Percentiles rank a stretch among this genome's conserved stretches.
phyloP scores from a whole-genome alignment of 2,797 vertebrate species.

The Paramormyrops hopkinsi region DNA sequence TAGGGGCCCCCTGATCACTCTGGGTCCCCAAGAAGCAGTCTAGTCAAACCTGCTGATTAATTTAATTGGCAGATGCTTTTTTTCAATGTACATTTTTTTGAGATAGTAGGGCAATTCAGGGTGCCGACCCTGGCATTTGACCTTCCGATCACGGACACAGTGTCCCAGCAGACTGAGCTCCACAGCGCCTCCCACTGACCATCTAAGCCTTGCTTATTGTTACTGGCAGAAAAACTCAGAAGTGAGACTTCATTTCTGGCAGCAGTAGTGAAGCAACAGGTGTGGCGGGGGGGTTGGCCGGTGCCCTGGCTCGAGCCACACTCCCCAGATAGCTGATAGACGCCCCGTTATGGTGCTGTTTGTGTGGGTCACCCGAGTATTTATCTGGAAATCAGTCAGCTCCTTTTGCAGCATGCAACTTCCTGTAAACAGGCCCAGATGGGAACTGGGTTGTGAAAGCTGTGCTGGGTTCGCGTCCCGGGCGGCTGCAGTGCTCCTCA shows the following conservation, averaged over 20 bases:
- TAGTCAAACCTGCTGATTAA: neutral
- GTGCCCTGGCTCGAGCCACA: slow-evolving; percentile 50
- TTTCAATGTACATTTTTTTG: neutral
- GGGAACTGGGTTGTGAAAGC: slow-evolving; percentile 31
- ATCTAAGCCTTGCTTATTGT: neutral
- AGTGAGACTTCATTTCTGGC: neutral
- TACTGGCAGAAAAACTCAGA: neutral
- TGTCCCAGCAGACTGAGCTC: neutral
- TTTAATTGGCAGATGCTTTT: neutral
- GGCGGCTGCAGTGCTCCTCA: slow-evolving; percentile 33
- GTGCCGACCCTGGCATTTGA: neutral
- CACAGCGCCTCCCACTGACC: neutral
- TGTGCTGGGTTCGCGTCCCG: slow-evolving; percentile 27
- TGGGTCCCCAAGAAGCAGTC: neutral
- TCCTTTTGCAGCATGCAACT: slow-evolving; percentile 63
- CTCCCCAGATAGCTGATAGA: slow-evolving; percentile 66
- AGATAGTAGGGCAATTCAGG: neutral
- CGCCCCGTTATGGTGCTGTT: slow-evolving; percentile 64
- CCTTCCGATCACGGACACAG: neutral
- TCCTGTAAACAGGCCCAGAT: slow-evolving; percentile 64
- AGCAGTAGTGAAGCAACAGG: neutral
- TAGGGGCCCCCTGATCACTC: neutral
- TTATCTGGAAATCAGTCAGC: slow-evolving; percentile 73
- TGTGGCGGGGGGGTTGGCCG: slow-evolving; percentile 24
- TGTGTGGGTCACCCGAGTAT: slow-evolving; percentile 69